phyloP scores from a whole-genome alignment of 1,140 invertebrate genomes.

The Aphis gossypii region DNA sequence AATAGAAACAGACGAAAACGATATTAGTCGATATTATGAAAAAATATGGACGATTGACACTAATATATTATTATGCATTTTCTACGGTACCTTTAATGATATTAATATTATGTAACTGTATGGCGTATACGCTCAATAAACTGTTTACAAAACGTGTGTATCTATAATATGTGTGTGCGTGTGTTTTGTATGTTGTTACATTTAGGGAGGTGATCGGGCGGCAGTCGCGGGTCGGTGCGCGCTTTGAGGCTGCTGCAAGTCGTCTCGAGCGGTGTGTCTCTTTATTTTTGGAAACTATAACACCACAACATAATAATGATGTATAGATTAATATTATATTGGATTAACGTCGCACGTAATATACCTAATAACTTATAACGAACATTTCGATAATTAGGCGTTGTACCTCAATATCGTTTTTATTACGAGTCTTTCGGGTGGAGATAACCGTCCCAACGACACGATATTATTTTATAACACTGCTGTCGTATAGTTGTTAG shows the following conservation, averaged over 20 bases:
- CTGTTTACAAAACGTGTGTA: not conserved
- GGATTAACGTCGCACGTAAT: not conserved
- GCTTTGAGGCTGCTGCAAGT: not conserved
- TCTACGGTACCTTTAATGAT: not conserved
- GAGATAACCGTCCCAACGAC: too few relatives aligned
- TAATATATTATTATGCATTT: not conserved
- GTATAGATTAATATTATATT: not conserved
- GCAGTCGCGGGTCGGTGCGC: not conserved
- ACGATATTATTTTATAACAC: too few relatives aligned
- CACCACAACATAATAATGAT: not conserved
- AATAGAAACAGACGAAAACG: not conserved
- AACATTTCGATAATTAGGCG: too few relatives aligned
- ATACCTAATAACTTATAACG: not conserved
- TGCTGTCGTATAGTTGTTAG: too few relatives aligned
- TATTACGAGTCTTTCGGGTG: not conserved
- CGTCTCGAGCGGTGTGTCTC: not conserved
- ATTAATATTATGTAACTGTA: not conserved
- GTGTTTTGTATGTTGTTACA: conserved; percentile 2
- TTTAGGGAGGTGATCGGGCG: not conserved
- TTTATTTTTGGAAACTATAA: not conserved
- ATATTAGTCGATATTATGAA: not conserved
- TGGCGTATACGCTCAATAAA: not conserved
- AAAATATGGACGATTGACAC: not conserved
- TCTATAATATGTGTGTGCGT: not conserved
- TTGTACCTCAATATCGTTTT: not conserved